Evolutionary conservation across 2,113 vertebrate species (phyloP).

Genomic region (Semicossyphus pulcher): DNA sequence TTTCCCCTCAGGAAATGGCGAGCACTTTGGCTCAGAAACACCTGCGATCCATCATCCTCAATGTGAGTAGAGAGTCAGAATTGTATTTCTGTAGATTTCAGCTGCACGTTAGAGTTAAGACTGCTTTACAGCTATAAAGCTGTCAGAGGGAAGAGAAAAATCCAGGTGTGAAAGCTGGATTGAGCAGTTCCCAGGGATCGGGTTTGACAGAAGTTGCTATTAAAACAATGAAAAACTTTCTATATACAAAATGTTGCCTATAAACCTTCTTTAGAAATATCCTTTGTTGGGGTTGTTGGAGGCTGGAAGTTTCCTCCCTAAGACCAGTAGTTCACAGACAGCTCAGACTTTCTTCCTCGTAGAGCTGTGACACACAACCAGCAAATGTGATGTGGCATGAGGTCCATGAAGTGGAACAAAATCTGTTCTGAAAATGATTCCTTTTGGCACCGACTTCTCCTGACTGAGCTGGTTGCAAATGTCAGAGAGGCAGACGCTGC

Average conservation of each 20-base stretch:
- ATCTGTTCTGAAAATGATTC: constrained; percentile 57
- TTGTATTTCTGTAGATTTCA: neutral
- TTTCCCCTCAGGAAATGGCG: constrained; percentile 92
- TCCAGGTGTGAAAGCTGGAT: neutral
- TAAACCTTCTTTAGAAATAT: neutral
- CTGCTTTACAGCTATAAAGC: neutral
- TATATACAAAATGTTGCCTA: too few species aligned
- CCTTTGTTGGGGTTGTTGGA: neutral
- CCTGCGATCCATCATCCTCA: constrained; percentile 96
- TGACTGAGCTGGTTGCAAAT: constrained; percentile 44
- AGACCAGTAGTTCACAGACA: constrained; percentile 21
- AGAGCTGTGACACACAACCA: constrained; percentile 41
- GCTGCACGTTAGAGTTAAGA: neutral
- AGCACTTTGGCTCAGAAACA: constrained; percentile 97
- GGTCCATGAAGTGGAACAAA: constrained; percentile 48
- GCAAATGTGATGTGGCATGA: constrained; percentile 52
- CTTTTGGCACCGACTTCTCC: constrained; percentile 45
- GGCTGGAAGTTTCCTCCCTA: neutral
- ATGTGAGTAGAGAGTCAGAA: constrained; percentile 86
- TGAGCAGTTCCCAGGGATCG: neutral
- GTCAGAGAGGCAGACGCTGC: constrained; percentile 11
- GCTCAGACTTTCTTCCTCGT: constrained; percentile 18
- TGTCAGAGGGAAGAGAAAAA: neutral
- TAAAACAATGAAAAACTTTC: neutral
- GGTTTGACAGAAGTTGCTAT: neutral